Base-by-base conservation (phyloP, 2,797 vertebrate genomes). In the Sebastes elongatus region DNA sequence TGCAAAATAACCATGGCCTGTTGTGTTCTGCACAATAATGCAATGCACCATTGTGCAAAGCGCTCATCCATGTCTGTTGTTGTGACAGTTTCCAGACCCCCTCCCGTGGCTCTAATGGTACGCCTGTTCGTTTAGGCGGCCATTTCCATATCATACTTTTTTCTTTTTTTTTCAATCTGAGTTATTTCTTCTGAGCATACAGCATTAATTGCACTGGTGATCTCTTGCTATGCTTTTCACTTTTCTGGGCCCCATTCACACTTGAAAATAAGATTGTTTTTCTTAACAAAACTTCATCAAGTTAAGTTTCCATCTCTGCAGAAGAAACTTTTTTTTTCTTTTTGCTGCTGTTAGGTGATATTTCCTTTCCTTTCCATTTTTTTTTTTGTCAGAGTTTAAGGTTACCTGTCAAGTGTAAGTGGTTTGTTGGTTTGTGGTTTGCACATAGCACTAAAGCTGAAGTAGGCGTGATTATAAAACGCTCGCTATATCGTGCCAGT, bases 401-500 rank as follows among this genome's bases (percentile, higher is more conserved):
- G 5, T 23, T 20, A 10, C 13, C 28, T 62, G 9, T 32, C 9
- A 23, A 72, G 11, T 33, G 6, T 63, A 22, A 53, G 14, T 55
- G 71, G 25, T 13, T 57, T 18, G 25, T 18, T 57, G 32, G 27
- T 66, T 10, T 46, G 8, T 65, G 52, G 27, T 6, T 42, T 76
- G 35, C 27, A 49, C 28, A 18, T 0, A 2, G n/a, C 9, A 32
- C 27, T 46, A 8, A 42, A 42, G 38, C 38, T 42, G 38, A 42
- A 42, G 38, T 38, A 38, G 35, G 0, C 0, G 11, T 2, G 35
- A 38, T 38, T 38, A 42, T 6, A 42, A 42, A 42, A 42, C 38
- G 38, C 0, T 14, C 2, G 6, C 38, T 42, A 42, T 42, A 0
- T 42, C 14, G 0, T 42, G 38, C 16, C 14, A 42, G 38, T 3